These are phyloP conservation scores for Pseudochirops cupreus DNA, from an alignment of 2,797 vertebrate genomes.

Conservation along the genomic window DNA sequence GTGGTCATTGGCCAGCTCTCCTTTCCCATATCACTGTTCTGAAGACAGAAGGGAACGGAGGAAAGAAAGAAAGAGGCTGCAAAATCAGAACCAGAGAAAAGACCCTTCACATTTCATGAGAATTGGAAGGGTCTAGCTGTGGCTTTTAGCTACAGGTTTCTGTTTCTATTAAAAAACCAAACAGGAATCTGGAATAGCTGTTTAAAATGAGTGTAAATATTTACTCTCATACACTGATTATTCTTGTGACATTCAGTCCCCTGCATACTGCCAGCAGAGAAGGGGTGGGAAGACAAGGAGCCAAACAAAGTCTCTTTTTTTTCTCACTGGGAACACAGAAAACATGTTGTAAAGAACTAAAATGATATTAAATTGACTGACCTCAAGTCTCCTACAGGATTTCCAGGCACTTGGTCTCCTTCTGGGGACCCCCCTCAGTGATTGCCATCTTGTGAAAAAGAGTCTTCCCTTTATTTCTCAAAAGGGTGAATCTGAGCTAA, in stretches of 20 bases:
- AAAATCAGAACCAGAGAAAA: conserved; percentile 79
- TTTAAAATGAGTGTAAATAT: conserved; percentile 85
- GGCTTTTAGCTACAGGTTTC: conserved; percentile 80
- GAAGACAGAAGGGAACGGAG: conserved; percentile 69
- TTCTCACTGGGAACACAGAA: conserved; percentile 83
- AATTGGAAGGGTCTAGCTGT: conserved; percentile 78
- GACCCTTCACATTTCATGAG: conserved; percentile 68
- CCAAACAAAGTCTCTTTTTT: conserved; percentile 81
- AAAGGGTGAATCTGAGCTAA: background rate
- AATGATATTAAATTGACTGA: conserved; percentile 83
- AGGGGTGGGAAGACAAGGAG: conserved; percentile 80
- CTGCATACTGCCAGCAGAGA: conserved; percentile 79
- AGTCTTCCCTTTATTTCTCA: conserved; percentile 38
- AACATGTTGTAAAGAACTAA: conserved; percentile 86
- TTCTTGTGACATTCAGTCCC: conserved; percentile 84
- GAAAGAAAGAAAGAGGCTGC: conserved; percentile 66
- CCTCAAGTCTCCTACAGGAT: conserved; percentile 77
- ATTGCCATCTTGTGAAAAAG: conserved; percentile 38
- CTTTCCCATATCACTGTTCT: conserved; percentile 78
- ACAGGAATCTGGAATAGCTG: conserved; percentile 81
- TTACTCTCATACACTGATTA: conserved; percentile 84
- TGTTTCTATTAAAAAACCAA: conserved; percentile 68
- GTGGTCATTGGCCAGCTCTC: conserved; percentile 81
- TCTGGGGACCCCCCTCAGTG: conserved; percentile 39
- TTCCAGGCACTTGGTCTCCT: conserved; percentile 49